A percentile compares a stretch with the other conserved stretches of the same genome.
Evolutionary conservation across 2,888 invertebrate species (phyloP).

Genomic region (Nomada ruficornis): DNA sequence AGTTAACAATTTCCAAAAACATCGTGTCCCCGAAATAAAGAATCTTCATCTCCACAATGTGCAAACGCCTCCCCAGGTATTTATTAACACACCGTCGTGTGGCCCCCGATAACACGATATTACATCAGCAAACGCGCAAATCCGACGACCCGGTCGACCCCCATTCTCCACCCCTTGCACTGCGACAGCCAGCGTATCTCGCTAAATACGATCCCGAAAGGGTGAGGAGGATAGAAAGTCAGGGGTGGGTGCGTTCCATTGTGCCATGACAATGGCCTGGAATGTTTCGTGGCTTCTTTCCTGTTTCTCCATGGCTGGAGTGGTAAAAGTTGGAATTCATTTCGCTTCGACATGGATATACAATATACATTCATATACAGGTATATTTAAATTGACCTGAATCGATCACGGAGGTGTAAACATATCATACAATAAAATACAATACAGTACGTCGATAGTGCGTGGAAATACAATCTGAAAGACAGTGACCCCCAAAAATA

Average conservation of each 20-base stretch:
- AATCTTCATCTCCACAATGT: not conserved
- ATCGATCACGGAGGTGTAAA: too few species aligned
- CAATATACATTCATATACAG: not conserved
- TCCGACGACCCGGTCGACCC: conserved; percentile 16
- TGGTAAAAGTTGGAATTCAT: conserved; percentile 44
- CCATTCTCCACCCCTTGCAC: not conserved
- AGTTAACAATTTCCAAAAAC: not conserved
- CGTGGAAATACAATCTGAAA: too few species aligned
- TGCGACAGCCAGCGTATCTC: conserved; percentile 32
- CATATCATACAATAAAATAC: too few species aligned
- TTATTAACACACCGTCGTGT: conserved; percentile 2
- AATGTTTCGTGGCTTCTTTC: conserved; percentile 40
- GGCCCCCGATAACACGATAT: conserved; percentile 17
- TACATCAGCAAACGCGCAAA: conserved; percentile 12
- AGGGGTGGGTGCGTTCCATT: conserved; percentile 10
- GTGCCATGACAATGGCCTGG: conserved; percentile 30
- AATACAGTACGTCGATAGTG: too few species aligned
- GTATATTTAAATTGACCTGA: not conserved
- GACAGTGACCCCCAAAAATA: too few species aligned
- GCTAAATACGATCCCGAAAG: conserved; percentile 26
- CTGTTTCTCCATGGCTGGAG: conserved; percentile 33
- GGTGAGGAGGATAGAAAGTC: too few species aligned
- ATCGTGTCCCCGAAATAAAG: not conserved
- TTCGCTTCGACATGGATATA: conserved; percentile 33
- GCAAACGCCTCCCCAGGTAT: not conserved